phyloP scores from a whole-genome alignment of 2,888 invertebrate genomes.

The Tortricodes alternella region DNA sequence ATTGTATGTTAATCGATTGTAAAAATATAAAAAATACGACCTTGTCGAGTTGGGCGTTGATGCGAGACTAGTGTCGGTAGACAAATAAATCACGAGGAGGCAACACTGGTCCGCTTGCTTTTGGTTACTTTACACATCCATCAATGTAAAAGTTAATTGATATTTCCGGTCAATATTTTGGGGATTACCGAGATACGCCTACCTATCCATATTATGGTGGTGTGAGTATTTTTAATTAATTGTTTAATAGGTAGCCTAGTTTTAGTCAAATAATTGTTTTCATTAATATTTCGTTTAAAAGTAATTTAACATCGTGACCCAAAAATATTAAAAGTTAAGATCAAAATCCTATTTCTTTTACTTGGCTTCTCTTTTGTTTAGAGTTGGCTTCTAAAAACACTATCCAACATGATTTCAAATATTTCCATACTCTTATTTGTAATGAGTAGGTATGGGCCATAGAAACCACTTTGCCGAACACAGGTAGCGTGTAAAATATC shows the following conservation, averaged over 20 bases:
- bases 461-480: conserved; percentile 44
- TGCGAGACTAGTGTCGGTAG: conserved; percentile 3
- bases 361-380: too few species aligned
- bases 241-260: too few species aligned
- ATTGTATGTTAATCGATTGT: conserved; percentile 64
- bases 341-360: too few species aligned
- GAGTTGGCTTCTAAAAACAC: too few species aligned
- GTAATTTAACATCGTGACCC: too few species aligned
- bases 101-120: neutral
- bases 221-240: too few species aligned
- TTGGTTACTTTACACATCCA: neutral
- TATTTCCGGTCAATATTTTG: neutral
- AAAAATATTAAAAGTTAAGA: too few species aligned
- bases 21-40: conserved; percentile 63
- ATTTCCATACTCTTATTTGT: conserved; percentile 1
- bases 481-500: conserved; percentile 71
- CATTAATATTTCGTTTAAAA: too few species aligned
- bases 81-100: neutral
- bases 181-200: neutral
- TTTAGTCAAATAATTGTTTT: too few species aligned
- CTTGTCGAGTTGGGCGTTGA: conserved; percentile 39
- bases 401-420: too few species aligned
- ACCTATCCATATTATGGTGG: neutral
- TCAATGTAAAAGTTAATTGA: neutral
- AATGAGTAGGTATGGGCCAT: conserved; percentile 10